Evolutionary conservation across 53 echinoderm and acorn worm species (phyloP), one percentile per base, ranked within the genome.

Genomic region (Luidia sarsii): DNA sequence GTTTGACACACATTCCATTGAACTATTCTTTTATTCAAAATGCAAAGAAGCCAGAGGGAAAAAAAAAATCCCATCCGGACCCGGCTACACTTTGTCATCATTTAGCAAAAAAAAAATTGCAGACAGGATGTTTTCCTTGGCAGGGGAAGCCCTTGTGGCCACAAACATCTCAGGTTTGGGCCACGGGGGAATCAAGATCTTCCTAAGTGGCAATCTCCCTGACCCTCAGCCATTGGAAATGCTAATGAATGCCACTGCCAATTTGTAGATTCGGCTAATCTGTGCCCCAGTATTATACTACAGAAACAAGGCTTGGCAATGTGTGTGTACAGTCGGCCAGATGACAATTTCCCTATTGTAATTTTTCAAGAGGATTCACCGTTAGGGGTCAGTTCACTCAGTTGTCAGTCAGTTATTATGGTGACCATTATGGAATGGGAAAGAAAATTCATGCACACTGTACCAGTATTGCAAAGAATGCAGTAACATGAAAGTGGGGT

Each of bases 181-280:
- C 28, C 46, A 33, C 68, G 3, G 25, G 72, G 32, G 39, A 30
- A n/a, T n/a, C n/a, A n/a, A n/a, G n/a, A n/a, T n/a, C 51, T 57
- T 57, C 59, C 11, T 72, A 52, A 72, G 72, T 56, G 56, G 55
- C 72, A 72, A 56, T 38, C 20, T 54, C 39, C 37, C 38, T 33
- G 37, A 35, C 39, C 39, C 7, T 4, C 35, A 22, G 55, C 50
- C 55, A 54, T 52, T 35, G 33, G 21, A 54, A 21, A 56, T 55
- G 57, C 55, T 72, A 72, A 72, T 72, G 37, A 72, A 56, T 72
- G 72, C 23, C 6, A 41, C n/a, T n/a, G n/a, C n/a, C n/a, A n/a
- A n/a, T n/a, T n/a, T n/a, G n/a, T n/a, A n/a, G n/a, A n/a, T n/a
- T n/a, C n/a, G n/a, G n/a, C n/a, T n/a, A n/a, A n/a, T n/a, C n/a